Percentiles rank a stretch among this genome's conserved stretches.
These are phyloP conservation scores for Drosophila robusta DNA, from an alignment of 2,888 invertebrate genomes.

Conservation along the genomic window DNA sequence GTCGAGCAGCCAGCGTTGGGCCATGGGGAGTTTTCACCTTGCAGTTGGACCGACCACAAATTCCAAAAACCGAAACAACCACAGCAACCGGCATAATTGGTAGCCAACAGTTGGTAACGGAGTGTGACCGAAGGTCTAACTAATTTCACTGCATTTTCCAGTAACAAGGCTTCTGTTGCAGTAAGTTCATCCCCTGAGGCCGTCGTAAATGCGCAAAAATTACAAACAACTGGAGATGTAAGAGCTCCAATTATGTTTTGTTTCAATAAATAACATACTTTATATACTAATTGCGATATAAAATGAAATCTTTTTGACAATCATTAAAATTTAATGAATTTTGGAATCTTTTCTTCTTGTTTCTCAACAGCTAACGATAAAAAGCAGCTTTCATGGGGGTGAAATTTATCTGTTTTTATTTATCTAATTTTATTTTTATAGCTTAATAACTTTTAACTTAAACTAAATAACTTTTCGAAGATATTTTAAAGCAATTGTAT, in stretches of 20 bases:
- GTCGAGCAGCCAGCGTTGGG: slow-evolving; percentile 8
- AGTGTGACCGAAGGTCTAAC: slow-evolving; percentile 15
- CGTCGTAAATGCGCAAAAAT: slow-evolving; percentile 20
- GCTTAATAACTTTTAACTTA: too few species aligned
- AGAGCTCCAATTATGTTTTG: background rate
- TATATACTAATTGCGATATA: too few species aligned
- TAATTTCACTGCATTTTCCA: slow-evolving; percentile 45
- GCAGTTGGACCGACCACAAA: slow-evolving; percentile 8
- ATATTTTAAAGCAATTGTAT: background rate
- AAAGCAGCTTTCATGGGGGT: too few species aligned
- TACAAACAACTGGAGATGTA: background rate
- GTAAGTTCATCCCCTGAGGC: slow-evolving; percentile 13
- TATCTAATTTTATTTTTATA: too few species aligned
- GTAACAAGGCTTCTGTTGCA: slow-evolving; percentile 12
- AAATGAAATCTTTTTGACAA: too few species aligned
- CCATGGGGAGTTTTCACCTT: slow-evolving; percentile 46
- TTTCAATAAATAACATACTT: too few species aligned
- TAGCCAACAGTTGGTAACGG: slow-evolving; percentile 4
- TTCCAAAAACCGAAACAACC: slow-evolving; percentile 36
- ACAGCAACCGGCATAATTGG: slow-evolving; percentile 62
- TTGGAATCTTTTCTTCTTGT: too few species aligned
- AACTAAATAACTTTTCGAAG: background rate
- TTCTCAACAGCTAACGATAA: too few species aligned
- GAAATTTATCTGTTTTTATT: too few species aligned
- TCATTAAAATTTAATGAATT: too few species aligned